Evolutionary conservation across 2,797 vertebrate species (phyloP), one percentile per base, ranked within the genome.

Genomic region (Ataeniobius toweri): DNA sequence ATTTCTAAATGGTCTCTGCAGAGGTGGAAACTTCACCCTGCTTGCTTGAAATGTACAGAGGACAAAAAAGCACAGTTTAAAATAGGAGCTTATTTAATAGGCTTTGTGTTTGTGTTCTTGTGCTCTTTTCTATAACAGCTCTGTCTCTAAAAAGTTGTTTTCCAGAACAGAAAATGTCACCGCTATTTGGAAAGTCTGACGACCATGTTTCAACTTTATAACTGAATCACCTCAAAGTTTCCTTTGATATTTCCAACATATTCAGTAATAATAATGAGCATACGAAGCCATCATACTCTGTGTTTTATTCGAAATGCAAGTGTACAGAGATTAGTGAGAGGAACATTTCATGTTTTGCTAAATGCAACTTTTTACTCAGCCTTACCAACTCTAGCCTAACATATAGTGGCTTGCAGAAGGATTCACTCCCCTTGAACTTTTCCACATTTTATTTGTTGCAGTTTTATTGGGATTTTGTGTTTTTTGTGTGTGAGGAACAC

Each of bases 1-100:
- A 94, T 95, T 94, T 94, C 88, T 86, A 90, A 94, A 92, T 93
- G 92, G 92, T 92, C 90, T 92, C 82, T 85, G 83, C 76, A 87
- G 88, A 87, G 85, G 71, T 84, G 88, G 88, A 90, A 87, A 84
- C 83, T 85, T 85, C 83, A 70, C 61, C 59, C 69, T 26, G 8
- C 81, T 18, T 10, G 73, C 73, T 81, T 77, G 74, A 67, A 83
- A 67, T 72, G 72, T 71, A 78, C 68, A 85, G 50, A 85, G 26
- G 59, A 88, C 39, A 76, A 81, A 82, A 80, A 76, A 75, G 73
- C 31, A 2, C 36, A 61, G 65, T 77, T 79, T 86, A 73, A 84
- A 89, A 87, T 65, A 76, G 65, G n/a, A 71, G 68, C 82, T 83
- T 80, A 88, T 92, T 88, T 80, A 84, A 78, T 70, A 79, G 61